phyloP scores from a whole-genome alignment of 1,140 invertebrate genomes.

The Lepidurus packardi region DNA sequence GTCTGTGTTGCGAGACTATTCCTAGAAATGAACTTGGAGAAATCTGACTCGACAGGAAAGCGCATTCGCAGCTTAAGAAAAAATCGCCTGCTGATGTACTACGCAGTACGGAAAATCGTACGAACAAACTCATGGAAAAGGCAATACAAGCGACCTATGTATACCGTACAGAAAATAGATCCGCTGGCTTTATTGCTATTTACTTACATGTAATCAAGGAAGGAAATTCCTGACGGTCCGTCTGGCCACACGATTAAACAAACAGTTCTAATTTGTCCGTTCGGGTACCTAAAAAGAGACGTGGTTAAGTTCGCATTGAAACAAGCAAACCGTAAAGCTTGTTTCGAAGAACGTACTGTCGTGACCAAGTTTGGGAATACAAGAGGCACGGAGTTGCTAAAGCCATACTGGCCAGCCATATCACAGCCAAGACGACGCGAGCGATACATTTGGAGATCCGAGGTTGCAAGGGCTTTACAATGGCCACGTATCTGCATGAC shows the following conservation, averaged over 20 bases:
- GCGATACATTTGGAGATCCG: constrained; percentile 73
- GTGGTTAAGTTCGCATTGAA: neutral
- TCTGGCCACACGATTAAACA: constrained; percentile 66
- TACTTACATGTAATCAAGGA: constrained; percentile 60
- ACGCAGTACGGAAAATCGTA: too few species aligned
- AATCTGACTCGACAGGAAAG: too few species aligned
- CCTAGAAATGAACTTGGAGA: too few species aligned
- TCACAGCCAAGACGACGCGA: constrained; percentile 64
- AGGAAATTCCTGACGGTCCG: constrained; percentile 52
- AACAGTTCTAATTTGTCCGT: constrained; percentile 51
- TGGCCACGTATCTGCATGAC: constrained; percentile 75
- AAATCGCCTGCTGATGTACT: too few species aligned
- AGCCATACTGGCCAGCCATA: constrained; percentile 72
- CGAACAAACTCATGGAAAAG: too few species aligned
- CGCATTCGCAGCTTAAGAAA: too few species aligned
- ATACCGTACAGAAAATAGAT: neutral
- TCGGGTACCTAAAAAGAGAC: constrained; percentile 47
- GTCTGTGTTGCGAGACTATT: neutral
- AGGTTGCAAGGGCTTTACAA: constrained; percentile 78
- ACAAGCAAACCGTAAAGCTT: neutral
- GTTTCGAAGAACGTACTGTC: constrained; percentile 53
- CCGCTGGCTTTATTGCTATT: constrained; percentile 34
- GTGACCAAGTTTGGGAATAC: constrained; percentile 68
- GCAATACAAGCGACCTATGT: too few species aligned
- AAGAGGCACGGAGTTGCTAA: constrained; percentile 74